phyloP scores from a whole-genome alignment of 2,113 vertebrate genomes.

The Engystomops pustulosus region DNA sequence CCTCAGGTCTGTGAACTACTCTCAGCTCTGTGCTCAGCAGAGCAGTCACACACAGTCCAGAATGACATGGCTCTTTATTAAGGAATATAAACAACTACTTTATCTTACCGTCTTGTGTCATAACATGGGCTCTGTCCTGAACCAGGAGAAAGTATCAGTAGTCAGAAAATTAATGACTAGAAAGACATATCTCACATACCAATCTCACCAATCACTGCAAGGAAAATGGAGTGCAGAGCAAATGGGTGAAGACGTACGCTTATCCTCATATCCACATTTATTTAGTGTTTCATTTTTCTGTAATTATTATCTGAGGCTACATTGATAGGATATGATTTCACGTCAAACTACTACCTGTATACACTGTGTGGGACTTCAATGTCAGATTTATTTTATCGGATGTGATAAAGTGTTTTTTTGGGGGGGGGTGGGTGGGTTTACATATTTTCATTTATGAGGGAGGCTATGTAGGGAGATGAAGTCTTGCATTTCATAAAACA shows the following conservation, averaged over 20 bases:
- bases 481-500: no score
- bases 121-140: slow-evolving; percentile 9
- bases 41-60: slow-evolving; percentile 26
- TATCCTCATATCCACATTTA: no score
- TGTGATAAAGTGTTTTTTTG: no score
- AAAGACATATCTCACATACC: slow-evolving; percentile 29
- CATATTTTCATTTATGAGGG: no score
- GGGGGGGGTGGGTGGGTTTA: no score
- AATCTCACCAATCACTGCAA: background rate
- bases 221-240: background rate
- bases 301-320: no score
- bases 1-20: slow-evolving; percentile 37
- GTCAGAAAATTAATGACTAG: slow-evolving; percentile 12
- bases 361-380: no score
- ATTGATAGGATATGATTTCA: no score
- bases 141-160: slow-evolving; percentile 29
- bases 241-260: background rate
- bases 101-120: slow-evolving; percentile 27
- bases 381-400: no score
- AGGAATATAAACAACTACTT: slow-evolving; percentile 43
- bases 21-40: slow-evolving; percentile 29
- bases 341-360: no score
- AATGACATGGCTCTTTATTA: slow-evolving; percentile 42
- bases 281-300: no score
- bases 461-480: no score